Conservation (phyloP, 2,888 invertebrate genomes). For the Zonitis immaculata region DNA sequence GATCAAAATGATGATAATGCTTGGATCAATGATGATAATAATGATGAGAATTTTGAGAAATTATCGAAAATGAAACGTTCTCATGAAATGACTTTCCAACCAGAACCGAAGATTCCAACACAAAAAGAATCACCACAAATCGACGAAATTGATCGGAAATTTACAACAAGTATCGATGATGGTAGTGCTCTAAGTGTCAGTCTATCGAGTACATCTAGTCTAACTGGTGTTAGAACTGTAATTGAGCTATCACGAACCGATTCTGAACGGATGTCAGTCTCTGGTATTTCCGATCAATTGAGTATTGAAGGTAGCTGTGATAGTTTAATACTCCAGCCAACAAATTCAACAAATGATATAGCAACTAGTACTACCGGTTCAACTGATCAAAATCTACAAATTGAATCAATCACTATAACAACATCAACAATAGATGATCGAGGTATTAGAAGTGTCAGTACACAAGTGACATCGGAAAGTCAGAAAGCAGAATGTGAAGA, state of each 20-base stretch:
- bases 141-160: constrained; percentile 51
- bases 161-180: constrained; percentile 57
- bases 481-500: constrained; percentile 26
- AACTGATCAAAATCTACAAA: constrained; percentile 33
- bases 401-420: constrained; percentile 53
- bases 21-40: constrained; percentile 50
- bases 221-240: constrained; percentile 46
- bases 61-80: constrained; percentile 79
- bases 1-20: constrained; percentile 54
- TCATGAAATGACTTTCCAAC: constrained; percentile 85
- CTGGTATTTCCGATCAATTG: constrained; percentile 49
- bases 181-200: constrained; percentile 56
- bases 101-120: constrained; percentile 51
- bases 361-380: constrained; percentile 46
- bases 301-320: constrained; percentile 45
- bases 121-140: constrained; percentile 52
- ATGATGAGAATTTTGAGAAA: constrained; percentile 53
- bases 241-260: constrained; percentile 49
- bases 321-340: constrained; percentile 33
- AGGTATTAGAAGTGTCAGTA: constrained; percentile 52
- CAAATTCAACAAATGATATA: constrained; percentile 38
- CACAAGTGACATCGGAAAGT: constrained; percentile 54
- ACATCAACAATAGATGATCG: constrained; percentile 51
- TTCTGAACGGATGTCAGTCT: constrained; percentile 46
- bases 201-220: constrained; percentile 56